These are phyloP conservation scores for Eupsittula cactorum DNA, from an alignment of 2,113 vertebrate species.

Conservation along the genomic window DNA sequence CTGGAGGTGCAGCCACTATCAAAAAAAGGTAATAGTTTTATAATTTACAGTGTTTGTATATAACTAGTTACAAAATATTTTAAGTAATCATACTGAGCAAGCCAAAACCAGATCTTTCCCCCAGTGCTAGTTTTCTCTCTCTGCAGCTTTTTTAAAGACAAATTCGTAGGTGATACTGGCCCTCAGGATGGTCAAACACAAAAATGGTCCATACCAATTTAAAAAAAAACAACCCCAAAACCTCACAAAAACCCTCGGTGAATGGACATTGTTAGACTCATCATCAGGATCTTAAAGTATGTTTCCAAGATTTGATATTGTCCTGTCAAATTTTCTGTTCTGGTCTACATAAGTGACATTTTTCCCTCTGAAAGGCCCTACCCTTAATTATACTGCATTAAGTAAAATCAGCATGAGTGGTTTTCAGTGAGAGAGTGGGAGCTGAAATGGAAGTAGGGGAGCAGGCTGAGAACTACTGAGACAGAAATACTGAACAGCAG, in stretches of 20 bases:
- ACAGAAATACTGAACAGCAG: conserved; percentile 1
- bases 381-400: conserved; percentile 8
- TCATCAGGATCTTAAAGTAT: background rate
- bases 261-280: background rate
- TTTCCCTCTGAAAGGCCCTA: background rate
- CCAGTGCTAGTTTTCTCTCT: background rate
- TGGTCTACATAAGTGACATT: background rate
- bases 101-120: background rate
- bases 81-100: background rate
- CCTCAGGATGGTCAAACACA: background rate
- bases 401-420: conserved; percentile 38
- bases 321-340: background rate
- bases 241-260: background rate
- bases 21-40: background rate
- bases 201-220: background rate
- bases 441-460: conserved; percentile 42
- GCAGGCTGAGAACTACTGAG: conserved; percentile 29
- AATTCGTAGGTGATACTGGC: background rate
- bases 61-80: background rate
- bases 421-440: conserved; percentile 21
- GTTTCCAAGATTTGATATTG: background rate
- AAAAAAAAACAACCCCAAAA: background rate
- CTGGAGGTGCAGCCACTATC: background rate
- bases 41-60: background rate
- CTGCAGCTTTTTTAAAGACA: background rate